Percentiles rank a stretch among this genome's conserved stretches.
These are phyloP conservation scores for Platorchestia sp. DNA, from an alignment of 1,140 invertebrate species.

Conservation along the genomic window DNA sequence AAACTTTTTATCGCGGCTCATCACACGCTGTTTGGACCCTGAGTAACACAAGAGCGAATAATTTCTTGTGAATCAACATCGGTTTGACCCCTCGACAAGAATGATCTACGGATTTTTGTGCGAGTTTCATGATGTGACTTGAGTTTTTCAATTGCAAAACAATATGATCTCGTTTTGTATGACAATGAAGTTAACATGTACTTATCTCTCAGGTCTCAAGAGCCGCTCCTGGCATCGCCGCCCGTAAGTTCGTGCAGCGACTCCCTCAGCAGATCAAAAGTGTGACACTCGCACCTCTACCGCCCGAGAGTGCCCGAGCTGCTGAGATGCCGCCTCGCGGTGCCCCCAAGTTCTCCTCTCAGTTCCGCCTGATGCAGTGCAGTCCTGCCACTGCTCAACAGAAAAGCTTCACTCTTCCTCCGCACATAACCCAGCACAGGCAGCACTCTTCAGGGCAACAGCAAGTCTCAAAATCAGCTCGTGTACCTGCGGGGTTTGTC, in stretches of 20 bases:
- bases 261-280: background rate
- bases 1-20: too few relatives aligned
- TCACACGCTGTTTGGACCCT: too few relatives aligned
- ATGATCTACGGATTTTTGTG: background rate
- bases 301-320: background rate
- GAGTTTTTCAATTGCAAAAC: too few relatives aligned
- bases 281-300: background rate
- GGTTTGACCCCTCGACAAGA: background rate
- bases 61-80: background rate
- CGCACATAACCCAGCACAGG: background rate
- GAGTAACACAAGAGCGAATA: too few relatives aligned
- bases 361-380: conserved; percentile 27
- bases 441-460: background rate
- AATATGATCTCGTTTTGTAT: too few relatives aligned
- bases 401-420: background rate
- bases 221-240: conserved; percentile 22
- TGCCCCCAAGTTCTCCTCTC: background rate
- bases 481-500: background rate
- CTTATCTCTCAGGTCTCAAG: background rate
- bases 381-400: background rate
- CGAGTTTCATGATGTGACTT: too few relatives aligned
- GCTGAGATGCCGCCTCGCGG: background rate
- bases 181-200: too few relatives aligned
- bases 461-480: background rate
- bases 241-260: conserved; percentile 27